These are phyloP conservation scores for Catocala sponsa DNA, from an alignment of 2,888 invertebrate species.

Conservation along the genomic window DNA sequence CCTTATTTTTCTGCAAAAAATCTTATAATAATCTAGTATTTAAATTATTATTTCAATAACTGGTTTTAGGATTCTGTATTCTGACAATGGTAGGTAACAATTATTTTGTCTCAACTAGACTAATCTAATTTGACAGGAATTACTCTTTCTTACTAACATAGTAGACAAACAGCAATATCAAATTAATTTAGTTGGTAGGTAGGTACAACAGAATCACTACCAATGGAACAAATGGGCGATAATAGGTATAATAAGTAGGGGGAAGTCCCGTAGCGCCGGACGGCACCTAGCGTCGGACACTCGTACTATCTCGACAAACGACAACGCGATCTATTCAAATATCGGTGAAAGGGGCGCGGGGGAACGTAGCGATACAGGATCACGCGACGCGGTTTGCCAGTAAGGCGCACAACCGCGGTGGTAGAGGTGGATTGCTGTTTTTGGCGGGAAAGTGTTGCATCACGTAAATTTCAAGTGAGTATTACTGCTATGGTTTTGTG, in stretches of 20 bases:
- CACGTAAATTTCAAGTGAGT: conserved; percentile 31
- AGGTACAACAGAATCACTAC: too few relatives aligned
- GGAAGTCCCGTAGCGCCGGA: conserved; percentile 28
- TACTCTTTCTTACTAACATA: too few relatives aligned
- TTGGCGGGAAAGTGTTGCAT: conserved; percentile 30
- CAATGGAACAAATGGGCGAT: too few relatives aligned
- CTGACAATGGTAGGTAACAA: too few relatives aligned
- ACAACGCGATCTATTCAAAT: conserved; percentile 18
- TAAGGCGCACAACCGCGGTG: conserved; percentile 8
- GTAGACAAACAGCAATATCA: too few relatives aligned
- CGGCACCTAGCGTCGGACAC: conserved; percentile 38
- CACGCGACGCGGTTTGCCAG: conserved; percentile 15
- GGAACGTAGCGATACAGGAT: conserved; percentile 23
- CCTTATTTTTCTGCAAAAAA: too few relatives aligned
- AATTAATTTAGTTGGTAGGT: too few relatives aligned
- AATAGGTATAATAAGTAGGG: too few relatives aligned
- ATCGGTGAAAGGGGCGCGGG: conserved; percentile 27
- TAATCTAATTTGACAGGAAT: too few relatives aligned
- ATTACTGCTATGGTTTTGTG: conserved; percentile 21
- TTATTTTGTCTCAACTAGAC: too few relatives aligned
- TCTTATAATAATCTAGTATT: not conserved
- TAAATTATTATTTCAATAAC: too few relatives aligned
- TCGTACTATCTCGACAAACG: conserved; percentile 19
- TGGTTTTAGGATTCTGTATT: too few relatives aligned
- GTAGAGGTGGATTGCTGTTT: conserved; percentile 24